Evolutionary conservation across 1,140 invertebrate genomes (phyloP), one percentile per base, ranked within the genome.

Genomic region (Cephus cinctus): DNA sequence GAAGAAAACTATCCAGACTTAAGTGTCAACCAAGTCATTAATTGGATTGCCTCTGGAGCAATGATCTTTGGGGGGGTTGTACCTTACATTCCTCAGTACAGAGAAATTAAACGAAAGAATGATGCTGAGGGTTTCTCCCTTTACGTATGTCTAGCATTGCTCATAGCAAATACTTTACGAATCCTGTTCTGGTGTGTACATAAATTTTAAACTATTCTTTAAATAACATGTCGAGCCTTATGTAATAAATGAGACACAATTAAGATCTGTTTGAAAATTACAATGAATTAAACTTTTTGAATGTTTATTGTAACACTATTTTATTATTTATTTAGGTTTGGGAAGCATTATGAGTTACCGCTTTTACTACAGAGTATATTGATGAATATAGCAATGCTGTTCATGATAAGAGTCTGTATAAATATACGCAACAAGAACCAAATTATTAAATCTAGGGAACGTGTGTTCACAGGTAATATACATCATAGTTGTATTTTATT

Each of bases 331-430:
- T 81, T 42, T 75, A 98, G 96, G 96, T 98, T 98, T 86, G 96
- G 96, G 39, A 95, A 94, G 77, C 86, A 85, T 54, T 99, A 94
- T 83, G 96, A 99, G 78, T 76, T 90, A 65, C 95, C 96, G 51
- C 78, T 99, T 52, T 81, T 99, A 45, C 81, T 96, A 42, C 97
- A 99, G 82, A 98, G 94, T 80, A 84, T 98, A 67, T 85, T 99
- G 19, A 99, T 99, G 96, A 97, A 95, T 68, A 68, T 90, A 20
- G 89, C 93, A 52, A 99, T 99, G 97, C 83, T 98, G 67, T 78
- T 86, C 16, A 93, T 99, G 90, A 89, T 98, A 52, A 88, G 94
- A 73, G 78, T 98, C 11, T 98, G 96, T 80, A 89, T 98, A 19
- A 83, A 81, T 67, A 87, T 96, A 44, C 86, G 85, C 62, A 88